phyloP scores from a whole-genome alignment of 2,797 vertebrate genomes.

The Chrosomus eos region DNA sequence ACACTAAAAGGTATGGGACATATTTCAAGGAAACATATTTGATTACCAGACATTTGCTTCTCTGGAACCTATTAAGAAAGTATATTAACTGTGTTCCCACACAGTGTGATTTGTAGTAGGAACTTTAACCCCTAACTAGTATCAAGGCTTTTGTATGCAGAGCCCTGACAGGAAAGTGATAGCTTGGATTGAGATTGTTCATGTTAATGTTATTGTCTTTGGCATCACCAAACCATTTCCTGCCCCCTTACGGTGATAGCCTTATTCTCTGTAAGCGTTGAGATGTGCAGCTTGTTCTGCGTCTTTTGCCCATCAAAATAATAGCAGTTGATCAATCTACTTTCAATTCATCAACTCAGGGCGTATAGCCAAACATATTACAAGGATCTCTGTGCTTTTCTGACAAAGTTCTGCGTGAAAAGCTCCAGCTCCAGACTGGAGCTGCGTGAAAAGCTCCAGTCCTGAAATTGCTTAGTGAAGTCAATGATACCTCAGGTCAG shows the following conservation, averaged over 20 bases:
- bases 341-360: conserved; percentile 31
- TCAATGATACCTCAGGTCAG: conserved; percentile 32
- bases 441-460: conserved; percentile 37
- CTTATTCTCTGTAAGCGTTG: conserved; percentile 23
- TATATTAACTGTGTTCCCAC: conserved; percentile 74
- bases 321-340: conserved; percentile 8
- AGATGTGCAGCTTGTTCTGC: conserved; percentile 20
- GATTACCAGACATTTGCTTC: conserved; percentile 62
- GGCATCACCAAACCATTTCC: conserved; percentile 43
- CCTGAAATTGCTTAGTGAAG: conserved; percentile 16
- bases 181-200: conserved; percentile 78
- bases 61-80: conserved; percentile 79
- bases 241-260: conserved; percentile 34
- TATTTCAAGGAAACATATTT: conserved; percentile 60
- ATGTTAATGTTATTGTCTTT: conserved; percentile 69
- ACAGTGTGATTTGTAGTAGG: conserved; percentile 77
- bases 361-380: conserved; percentile 31
- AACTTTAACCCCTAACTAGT: conserved; percentile 74
- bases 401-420: conserved; percentile 37
- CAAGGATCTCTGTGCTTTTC: conserved; percentile 21
- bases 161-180: conserved; percentile 75
- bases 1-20: conserved; percentile 59
- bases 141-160: conserved; percentile 70
- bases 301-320: conserved; percentile 9
- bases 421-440: no score